phyloP scores from a whole-genome alignment of 1,140 invertebrate genomes.

The Leptestheria dahalacensis region DNA sequence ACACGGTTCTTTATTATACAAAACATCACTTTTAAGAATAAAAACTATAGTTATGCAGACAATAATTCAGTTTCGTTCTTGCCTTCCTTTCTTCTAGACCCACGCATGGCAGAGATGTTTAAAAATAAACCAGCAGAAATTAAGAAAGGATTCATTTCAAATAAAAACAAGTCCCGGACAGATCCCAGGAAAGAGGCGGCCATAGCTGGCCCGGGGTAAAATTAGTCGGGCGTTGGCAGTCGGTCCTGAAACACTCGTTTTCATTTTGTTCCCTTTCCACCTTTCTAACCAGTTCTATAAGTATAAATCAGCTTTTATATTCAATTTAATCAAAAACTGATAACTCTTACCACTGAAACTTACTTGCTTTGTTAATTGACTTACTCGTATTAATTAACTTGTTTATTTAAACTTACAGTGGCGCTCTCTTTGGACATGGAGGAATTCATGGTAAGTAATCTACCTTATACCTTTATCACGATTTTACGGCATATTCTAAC shows the following conservation, averaged over 20 bases:
- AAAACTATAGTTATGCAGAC: too few species aligned
- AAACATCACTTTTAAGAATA: too few species aligned
- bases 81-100: too few species aligned
- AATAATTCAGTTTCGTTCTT: too few species aligned
- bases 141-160: too few species aligned
- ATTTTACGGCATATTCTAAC: neutral
- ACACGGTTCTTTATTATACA: too few species aligned
- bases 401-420: neutral
- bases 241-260: neutral
- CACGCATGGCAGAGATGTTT: too few species aligned
- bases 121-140: too few species aligned
- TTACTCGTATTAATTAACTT: too few species aligned
- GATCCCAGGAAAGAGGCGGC: neutral
- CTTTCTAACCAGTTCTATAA: neutral
- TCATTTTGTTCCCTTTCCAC: neutral
- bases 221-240: neutral
- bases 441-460: neutral
- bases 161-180: too few species aligned
- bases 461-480: neutral
- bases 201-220: neutral
- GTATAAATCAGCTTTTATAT: neutral
- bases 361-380: too few species aligned
- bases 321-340: neutral
- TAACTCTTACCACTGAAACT: too few species aligned
- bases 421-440: neutral